Evolutionary conservation across 2,888 invertebrate genomes (phyloP), one percentile per base, ranked within the genome.

Genomic region (Ochropleura leucogaster): DNA sequence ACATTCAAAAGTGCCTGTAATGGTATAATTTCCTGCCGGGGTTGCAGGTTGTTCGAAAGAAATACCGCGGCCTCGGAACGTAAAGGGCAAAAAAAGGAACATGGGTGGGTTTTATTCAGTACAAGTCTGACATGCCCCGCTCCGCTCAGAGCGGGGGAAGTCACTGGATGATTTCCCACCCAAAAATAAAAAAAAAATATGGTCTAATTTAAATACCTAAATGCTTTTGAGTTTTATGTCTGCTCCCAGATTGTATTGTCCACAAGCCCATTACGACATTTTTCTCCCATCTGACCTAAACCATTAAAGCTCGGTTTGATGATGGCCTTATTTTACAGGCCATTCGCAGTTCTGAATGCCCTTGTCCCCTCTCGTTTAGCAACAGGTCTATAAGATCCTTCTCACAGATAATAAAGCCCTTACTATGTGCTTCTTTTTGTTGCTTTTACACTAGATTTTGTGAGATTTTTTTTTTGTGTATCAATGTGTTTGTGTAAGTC

Each of bases 351-450:
- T 57, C 59, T 62, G 60, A 62, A 70, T 49, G 47, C 66, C 59
- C 51, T 63, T 72, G 69, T 67, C 81, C 70, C 47, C 69, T 46
- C 73, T 78, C 75, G 71, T 83, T 81, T 70, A 82, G 88, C 88
- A 87, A 88, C 88, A 88, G 84, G 88, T 88, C 79, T 72, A 81
- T 73, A 75, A 84, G 88, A 87, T 88, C 63, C 70, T 69, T 75
- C 76, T 63, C 63, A 42, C 44, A 76, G 87, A 87, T 87, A 86
- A 85, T 65, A 9, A 12, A 59, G 16, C 74, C 80, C 86, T 68
- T 77, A 80, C 87, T 80, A 85, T 55, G 76, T 71, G 18, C 60
- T 30, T 53, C 63, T 65, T n/a, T 72, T 68, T 72, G 72, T 68
- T 62, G 62, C 8, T 40, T 7, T 30, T 30, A 74, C 68, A 71